Base-by-base conservation (phyloP, 2,888 invertebrate genomes). In the Megamerina dolium region DNA sequence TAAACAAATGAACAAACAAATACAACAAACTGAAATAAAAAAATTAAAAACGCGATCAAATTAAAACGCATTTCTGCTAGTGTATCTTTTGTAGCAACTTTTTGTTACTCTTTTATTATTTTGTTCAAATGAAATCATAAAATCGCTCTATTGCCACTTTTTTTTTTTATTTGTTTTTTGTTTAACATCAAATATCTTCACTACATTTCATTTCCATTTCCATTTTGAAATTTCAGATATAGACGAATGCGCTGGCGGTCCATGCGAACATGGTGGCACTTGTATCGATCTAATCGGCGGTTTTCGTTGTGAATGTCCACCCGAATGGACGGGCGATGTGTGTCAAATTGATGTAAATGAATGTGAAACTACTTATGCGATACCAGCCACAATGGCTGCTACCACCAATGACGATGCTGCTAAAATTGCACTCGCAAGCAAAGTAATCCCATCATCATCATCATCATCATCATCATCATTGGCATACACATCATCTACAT, bases 241-340 rank as follows among this genome's bases (percentile, higher is more conserved):
- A 58, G 89, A 94, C 74, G 93, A 94, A 74, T 95, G 94, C 71
- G 83, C 84, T 53, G 83, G 85, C 54, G 82, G 84, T 56, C 94
- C 94, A 14, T 95, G 94, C 73, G 84, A 84, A 64, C 87, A 94
- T 74, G 90, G 88, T 50, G 95, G 88, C 54, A 81, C 82, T 35
- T 96, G 95, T 74, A 79, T 83, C 53, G 91, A 94, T 72, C 78
- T 82, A 43, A 81, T 83, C 68, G 86, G 89, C 70, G 83, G 83
- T 56, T 95, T 87, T 77, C 74, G 76, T 53, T 96, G 96, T 75
- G 81, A 84, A 53, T 96, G 95, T 74, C 81, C 86, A 37, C 70
- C 84, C 40, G 87, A 91, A 54, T 95, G 93, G 86, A 80, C 82
- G 59, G 95, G 95, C 37, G 78, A 82, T 59, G 79, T 85, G 57